Evolutionary conservation across 2,113 vertebrate genomes (phyloP), one percentile per base, ranked within the genome.

Genomic region (Mola mola): DNA sequence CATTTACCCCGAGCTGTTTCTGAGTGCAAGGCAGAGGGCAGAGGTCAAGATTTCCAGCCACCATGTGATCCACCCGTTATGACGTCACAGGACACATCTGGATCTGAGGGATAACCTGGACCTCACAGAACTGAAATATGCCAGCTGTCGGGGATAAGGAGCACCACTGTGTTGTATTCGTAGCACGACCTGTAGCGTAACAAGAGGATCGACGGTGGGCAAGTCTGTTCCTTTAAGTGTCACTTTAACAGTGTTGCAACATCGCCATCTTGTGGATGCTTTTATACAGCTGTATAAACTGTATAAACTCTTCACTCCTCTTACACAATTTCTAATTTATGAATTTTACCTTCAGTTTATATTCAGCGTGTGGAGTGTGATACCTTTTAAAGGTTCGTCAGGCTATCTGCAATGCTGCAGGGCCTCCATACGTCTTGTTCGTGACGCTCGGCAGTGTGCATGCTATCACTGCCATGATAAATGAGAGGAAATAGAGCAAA

Each of bases 191-290:
- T 46, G 36, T 5, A 24, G 44, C 51, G n/a, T n/a, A 28, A 31
- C 12, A 49, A n/a, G 13, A 46, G 64, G 33, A n/a, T n/a, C n/a
- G n/a, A n/a, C n/a, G n/a, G n/a, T n/a, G n/a, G n/a, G n/a, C n/a
- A 46, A 6, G 26, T 40, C 26, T 38, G 4, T 1, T 7, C 26
- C 16, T 17, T 20, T 2, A 3, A 17, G 0, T n/a, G 20, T n/a
- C 2, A 49, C 4, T 6, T 2, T 25, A 47, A 50, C 21, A 5
- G 26, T 62, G 24, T 4, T 24, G 48, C 43, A 75, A 72, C 63
- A 72, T 12, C 10, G 1, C 81, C 81, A 79, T 60, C 81, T 74
- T 57, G 79, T 86, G 87, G 83, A 47, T 19, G 34, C 2, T 63
- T 53, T 33, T 47, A 19, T 11, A 19, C 1, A 16, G 37, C 7